These are phyloP conservation scores for Dynastes hyllus DNA, from an alignment of 2,888 invertebrate species.

Conservation along the genomic window DNA sequence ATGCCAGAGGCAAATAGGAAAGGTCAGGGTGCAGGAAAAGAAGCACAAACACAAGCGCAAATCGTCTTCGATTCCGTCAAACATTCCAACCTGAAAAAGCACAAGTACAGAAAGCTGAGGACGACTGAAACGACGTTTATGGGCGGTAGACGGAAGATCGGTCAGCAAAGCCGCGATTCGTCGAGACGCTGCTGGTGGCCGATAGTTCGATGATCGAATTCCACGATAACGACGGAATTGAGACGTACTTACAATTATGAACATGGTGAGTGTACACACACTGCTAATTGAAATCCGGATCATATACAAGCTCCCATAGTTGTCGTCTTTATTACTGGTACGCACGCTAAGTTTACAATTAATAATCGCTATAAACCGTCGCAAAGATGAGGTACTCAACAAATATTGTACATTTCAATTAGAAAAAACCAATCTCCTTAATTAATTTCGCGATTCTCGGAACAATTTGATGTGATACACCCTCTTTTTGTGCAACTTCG, in stretches of 20 bases:
- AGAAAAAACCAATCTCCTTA: no score
- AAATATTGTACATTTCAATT: no score
- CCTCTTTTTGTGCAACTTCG: no score
- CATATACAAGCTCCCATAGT: no score
- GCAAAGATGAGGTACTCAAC: no score
- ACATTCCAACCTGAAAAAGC: conserved; percentile 68
- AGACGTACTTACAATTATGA: conserved; percentile 92
- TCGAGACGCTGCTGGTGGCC: conserved; percentile 91
- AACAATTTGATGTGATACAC: no score
- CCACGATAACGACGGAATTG: conserved; percentile 86
- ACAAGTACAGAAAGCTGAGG: conserved; percentile 68
- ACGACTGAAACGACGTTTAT: conserved; percentile 58
- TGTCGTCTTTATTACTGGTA: no score
- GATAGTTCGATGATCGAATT: conserved; percentile 91
- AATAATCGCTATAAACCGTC: no score
- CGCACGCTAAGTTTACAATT: no score
- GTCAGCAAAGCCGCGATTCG: conserved; percentile 85
- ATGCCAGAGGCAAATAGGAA: conserved; percentile 75
- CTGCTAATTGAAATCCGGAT: neutral
- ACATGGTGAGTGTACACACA: conserved; percentile 79
- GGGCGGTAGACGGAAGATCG: conserved; percentile 70
- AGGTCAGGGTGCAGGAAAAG: conserved; percentile 72
- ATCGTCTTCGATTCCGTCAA: conserved; percentile 65
- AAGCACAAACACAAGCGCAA: conserved; percentile 62
- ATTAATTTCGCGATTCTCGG: no score